Base-by-base conservation (phyloP, 2,888 invertebrate species). In the Notocelia uddmanniana region DNA sequence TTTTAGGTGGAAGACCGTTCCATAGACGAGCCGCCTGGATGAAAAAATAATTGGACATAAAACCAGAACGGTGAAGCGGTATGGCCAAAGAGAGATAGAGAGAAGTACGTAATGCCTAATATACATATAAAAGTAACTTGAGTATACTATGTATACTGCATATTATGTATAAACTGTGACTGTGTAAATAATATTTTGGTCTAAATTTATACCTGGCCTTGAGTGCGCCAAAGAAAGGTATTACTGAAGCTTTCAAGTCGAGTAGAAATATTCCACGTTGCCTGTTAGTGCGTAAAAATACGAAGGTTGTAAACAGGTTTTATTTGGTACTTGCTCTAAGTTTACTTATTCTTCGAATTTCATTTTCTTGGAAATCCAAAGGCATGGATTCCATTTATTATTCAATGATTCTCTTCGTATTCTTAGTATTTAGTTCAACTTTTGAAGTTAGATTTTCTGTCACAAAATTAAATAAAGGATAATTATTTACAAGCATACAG, bases 251-350 rank as follows among this genome's bases (percentile, higher is more conserved):
- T 64, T 63, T 63, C 11, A 64, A 34, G 34, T 0, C 5, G 10
- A 52, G 63, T 50, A 48, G 9, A 52, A 63, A 63, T 52, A 31
- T 62, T 45, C 19, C 57, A 34, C 15, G 10, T 19, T 34, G 10
- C 19, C 15, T 18, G 1, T 26, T 13, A 3, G 19, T 11, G 19
- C 23, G 64, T 52, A 54, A 37, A 64, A 37, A 21, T 6, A 18
- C 23, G 15, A 23, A 26, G 54, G 54, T 2, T 54, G 8, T n/a
- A 54, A 23, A 52, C n/a, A 26, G 31, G 52, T 18, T 54, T 63
- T 21, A 13, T 52, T 52, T 8, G 3, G 60, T 71, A 75, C 73
- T 73, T 45, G 0, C 8, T 31, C 3, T 31, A 31, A 63, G 57
- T 8, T 13, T 6, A 55, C 23, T 34, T n/a, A 57, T 34, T n/a